A percentile compares a stretch with the other conserved stretches of the same genome.
Evolutionary conservation across 2,797 vertebrate genomes (phyloP).

Genomic region (Alosa sapidissima): DNA sequence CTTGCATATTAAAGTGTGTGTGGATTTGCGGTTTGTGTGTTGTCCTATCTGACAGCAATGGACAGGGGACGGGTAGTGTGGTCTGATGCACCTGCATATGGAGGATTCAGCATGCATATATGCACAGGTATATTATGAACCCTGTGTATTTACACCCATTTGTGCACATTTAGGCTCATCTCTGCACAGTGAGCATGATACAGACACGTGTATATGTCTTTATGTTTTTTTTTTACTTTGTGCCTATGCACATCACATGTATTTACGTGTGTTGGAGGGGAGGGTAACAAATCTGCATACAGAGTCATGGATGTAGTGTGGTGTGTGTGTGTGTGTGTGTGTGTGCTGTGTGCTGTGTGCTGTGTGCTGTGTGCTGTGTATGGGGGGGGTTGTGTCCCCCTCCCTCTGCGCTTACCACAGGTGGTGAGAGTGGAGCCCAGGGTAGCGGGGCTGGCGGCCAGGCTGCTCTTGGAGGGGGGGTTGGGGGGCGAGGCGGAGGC

Average conservation of each 20-base stretch:
- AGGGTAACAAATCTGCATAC: neutral
- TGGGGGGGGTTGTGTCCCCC: neutral
- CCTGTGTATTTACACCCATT: neutral
- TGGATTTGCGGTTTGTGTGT: too few species aligned
- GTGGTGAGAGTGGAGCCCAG: slow-evolving; percentile 76
- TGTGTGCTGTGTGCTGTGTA: neutral
- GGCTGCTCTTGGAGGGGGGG: slow-evolving; percentile 75
- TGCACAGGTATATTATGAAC: neutral
- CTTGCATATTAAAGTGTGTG: too few species aligned
- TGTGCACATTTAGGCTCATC: neutral
- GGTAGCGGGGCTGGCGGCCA: slow-evolving; percentile 67
- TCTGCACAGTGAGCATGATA: neutral
- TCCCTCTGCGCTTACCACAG: slow-evolving; percentile 68
- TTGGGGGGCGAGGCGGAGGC: slow-evolving; percentile 67
- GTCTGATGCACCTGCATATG: too few species aligned
- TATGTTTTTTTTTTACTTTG: too few species aligned
- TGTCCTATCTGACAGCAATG: too few species aligned
- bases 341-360: neutral
- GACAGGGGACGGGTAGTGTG: too few species aligned
- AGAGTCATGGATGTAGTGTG: neutral
- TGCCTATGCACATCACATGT: neutral
- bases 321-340: neutral
- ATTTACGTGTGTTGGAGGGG: neutral
- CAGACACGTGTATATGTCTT: neutral
- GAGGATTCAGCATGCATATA: neutral